These are phyloP conservation scores for Caenorhabditis panamensis DNA, from an alignment of 2,888 invertebrate genomes.

Conservation along the genomic window DNA sequence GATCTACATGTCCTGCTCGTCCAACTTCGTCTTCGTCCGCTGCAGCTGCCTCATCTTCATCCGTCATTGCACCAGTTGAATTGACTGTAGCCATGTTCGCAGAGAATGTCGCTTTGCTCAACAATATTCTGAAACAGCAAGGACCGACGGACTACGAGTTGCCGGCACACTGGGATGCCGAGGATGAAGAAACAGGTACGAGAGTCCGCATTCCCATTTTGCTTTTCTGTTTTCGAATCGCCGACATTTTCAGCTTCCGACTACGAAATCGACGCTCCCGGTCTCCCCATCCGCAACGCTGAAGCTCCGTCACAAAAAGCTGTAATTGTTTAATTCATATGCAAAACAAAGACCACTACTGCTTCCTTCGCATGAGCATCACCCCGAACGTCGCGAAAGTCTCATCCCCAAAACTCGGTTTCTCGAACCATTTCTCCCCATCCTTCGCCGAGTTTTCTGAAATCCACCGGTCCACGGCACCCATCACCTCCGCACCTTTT, in stretches of 20 bases:
- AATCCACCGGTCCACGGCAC: neutral
- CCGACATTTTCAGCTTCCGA: conserved; percentile 15
- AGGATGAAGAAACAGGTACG: neutral
- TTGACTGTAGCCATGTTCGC: neutral
- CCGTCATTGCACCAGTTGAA: too few relatives aligned
- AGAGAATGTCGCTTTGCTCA: neutral
- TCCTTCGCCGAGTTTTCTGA: neutral
- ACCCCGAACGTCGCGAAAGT: neutral
- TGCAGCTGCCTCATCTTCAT: neutral
- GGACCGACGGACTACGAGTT: conserved; percentile 11
- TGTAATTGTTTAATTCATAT: conserved; percentile 30
- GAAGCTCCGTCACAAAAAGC: conserved; percentile 16
- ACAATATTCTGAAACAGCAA: neutral
- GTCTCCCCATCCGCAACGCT: neutral
- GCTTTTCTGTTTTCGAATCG: neutral
- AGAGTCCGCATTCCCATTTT: neutral
- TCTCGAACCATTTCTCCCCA: neutral
- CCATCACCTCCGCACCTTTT: neutral
- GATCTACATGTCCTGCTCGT: neutral
- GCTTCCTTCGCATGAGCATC: neutral
- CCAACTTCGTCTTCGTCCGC: neutral
- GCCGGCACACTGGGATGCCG: conserved; percentile 5
- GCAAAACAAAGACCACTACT: neutral
- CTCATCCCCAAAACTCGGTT: neutral
- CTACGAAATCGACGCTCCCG: too few relatives aligned